Evolutionary conservation across 2,113 vertebrate genomes (phyloP), one percentile per base, ranked within the genome.

Genomic region (Agelaius tricolor): DNA sequence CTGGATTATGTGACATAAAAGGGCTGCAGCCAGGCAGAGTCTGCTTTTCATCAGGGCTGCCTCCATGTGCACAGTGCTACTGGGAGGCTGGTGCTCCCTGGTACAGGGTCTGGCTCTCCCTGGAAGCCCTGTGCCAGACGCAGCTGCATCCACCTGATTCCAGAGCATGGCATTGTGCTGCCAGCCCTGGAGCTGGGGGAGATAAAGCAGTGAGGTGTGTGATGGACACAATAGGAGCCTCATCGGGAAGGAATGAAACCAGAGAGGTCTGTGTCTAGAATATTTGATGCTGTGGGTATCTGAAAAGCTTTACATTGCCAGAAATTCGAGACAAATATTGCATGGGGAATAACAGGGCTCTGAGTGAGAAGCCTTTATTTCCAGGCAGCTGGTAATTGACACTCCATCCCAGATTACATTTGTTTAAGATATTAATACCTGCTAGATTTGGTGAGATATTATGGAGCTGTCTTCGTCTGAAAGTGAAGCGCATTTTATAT

Each of bases 1-100:
- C 58, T 0, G 0, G 44, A 13, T 49, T 51, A 33, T 8, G 23
- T 79, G 75, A 62, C 16, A 37, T 0, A 1, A 66, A 79, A 3
- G 3, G n/a, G 47, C 39, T 67, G 66, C 39, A 35, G 22, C 30
- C 46, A 10, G 37, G 15, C 65, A 13, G 51, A 55, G 31, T 5
- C 39, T 89, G 65, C 57, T 84, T 82, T 75, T 28, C 2, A 0
- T 62, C 52, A 33, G 78, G 84, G 22, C 52, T 66, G 59, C 35
- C 11, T 39, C 13, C 2, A 0, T 1, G 12, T 30, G 49, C 74
- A 23, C 57, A 5, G 24, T 39, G 78, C 52, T 74, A 23, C 13
- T 41, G 22, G 54, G 66, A 81, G 68, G 23, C 35, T 87, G 18
- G 10, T 27, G 43, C 14, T 90, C 57, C 57, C 62, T 57, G 49